A percentile compares a stretch with the other conserved stretches of the same genome.
phyloP scores from a whole-genome alignment of 2,888 invertebrate genomes.

The Lycaena phlaeas region DNA sequence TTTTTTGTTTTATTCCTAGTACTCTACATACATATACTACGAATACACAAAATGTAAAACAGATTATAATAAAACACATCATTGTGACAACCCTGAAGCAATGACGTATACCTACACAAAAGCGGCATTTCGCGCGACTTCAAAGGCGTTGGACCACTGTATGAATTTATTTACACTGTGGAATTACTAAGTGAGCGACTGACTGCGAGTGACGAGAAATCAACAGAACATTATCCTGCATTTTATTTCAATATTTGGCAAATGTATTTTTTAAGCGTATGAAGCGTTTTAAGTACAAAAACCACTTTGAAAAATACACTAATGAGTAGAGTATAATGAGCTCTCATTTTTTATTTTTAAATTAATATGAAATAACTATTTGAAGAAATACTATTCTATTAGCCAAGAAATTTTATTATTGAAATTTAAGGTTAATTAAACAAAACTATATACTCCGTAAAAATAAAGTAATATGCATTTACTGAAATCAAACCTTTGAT shows the following conservation, averaged over 20 bases:
- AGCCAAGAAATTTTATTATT: not conserved
- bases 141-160: too few species aligned
- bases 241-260: not conserved
- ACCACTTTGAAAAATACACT: not conserved
- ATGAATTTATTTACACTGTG: too few species aligned
- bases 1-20: too few species aligned
- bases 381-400: constrained; percentile 1
- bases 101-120: too few species aligned
- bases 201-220: not conserved
- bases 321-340: not conserved
- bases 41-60: too few species aligned
- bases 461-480: constrained; percentile 2
- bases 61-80: too few species aligned
- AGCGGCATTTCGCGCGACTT: too few species aligned
- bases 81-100: too few species aligned
- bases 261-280: not conserved
- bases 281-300: too few species aligned
- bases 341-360: not conserved
- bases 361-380: too few species aligned
- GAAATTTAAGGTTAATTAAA: not conserved
- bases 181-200: too few species aligned
- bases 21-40: too few species aligned
- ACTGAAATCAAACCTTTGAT: not conserved
- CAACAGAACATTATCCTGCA: not conserved
- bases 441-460: not conserved